These are phyloP conservation scores for Tragopan temminckii DNA, from an alignment of 2,797 vertebrate species.

Conservation along the genomic window DNA sequence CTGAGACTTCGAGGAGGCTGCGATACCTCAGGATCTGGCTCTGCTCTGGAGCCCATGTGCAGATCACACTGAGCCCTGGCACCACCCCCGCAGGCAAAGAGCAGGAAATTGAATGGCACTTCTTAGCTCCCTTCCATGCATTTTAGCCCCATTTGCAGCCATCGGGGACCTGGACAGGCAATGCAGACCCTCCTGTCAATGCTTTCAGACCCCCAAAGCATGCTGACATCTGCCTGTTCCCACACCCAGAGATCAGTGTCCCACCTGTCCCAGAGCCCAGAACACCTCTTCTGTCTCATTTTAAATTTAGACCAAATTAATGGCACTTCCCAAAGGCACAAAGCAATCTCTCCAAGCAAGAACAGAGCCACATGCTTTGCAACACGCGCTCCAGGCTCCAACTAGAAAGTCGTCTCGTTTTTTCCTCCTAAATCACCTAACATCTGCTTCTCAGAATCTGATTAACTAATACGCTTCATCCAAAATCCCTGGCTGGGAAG, in stretches of 20 bases:
- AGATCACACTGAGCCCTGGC: accelerated
- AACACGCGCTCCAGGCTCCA: background rate
- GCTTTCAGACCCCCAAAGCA: accelerated
- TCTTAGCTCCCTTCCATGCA: background rate
- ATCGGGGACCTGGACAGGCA: background rate
- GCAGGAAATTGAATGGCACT: accelerated
- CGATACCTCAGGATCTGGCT: accelerated
- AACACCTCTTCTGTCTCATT: background rate
- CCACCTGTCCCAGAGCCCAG: background rate
- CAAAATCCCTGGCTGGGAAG: constrained; percentile 58
- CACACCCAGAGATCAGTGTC: accelerated
- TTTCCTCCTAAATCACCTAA: constrained; percentile 68
- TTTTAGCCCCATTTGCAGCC: background rate
- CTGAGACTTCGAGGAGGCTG: accelerated
- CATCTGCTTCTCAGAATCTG: constrained; percentile 78
- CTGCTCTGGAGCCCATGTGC: accelerated
- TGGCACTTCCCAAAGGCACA: accelerated
- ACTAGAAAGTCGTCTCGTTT: constrained; percentile 53
- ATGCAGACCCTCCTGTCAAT: background rate
- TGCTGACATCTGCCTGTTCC: background rate
- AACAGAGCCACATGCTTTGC: background rate
- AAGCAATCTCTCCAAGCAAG: background rate
- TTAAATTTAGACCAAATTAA: background rate
- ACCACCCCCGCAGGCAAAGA: background rate
- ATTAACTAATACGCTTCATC: constrained; percentile 76